Percentiles rank a stretch among this genome's conserved stretches.
Conservation (phyloP, 2,113 vertebrate species). For the Stegostoma tigrinum region DNA sequence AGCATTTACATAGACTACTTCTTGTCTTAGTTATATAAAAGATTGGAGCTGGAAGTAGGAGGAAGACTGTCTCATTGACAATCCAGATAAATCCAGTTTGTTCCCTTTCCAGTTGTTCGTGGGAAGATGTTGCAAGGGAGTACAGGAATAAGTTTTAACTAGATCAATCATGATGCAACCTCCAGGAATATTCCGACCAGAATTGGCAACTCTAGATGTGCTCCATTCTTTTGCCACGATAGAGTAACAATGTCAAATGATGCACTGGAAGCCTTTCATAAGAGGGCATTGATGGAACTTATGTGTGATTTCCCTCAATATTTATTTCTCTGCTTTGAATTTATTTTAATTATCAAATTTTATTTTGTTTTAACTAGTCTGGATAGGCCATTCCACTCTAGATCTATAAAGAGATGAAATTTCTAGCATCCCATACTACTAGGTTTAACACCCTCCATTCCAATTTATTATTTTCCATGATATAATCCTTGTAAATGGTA, state of each 20-base stretch:
- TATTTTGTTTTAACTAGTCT: not conserved
- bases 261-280: not conserved
- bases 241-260: not conserved
- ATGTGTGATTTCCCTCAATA: not conserved
- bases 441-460: not conserved
- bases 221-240: not conserved
- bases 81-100: not conserved
- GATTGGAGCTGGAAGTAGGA: not conserved
- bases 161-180: not conserved
- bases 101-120: not conserved
- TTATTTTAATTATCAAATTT: not conserved
- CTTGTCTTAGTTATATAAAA: not conserved
- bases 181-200: not conserved
- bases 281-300: not conserved
- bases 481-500: not conserved
- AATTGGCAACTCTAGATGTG: not conserved
- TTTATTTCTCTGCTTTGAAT: not conserved
- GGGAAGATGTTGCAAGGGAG: not conserved
- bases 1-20: not conserved
- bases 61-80: not conserved
- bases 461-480: not conserved
- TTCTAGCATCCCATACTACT: not conserved
- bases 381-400: not conserved
- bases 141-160: not conserved
- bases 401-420: not conserved